Conservation (phyloP, 2,113 vertebrate genomes). For the Danionella cerebrum region DNA sequence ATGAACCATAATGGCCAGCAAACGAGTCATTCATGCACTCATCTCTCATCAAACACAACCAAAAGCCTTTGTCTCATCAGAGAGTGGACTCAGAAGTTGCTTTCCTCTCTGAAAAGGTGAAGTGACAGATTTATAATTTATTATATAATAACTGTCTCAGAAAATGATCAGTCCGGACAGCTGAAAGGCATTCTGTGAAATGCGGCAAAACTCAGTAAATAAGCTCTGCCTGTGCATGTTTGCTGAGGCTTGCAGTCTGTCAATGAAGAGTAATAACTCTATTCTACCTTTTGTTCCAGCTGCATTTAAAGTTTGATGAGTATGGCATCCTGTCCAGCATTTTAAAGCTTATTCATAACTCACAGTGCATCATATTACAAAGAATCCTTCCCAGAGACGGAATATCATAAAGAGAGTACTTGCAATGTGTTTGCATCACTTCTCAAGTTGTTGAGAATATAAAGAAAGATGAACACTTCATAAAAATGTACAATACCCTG, state of each 20-base stretch:
- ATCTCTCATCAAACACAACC: too few relatives aligned
- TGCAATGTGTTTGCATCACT: background rate
- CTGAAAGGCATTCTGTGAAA: background rate
- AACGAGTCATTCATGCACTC: too few relatives aligned
- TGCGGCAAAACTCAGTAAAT: background rate
- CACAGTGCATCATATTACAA: background rate
- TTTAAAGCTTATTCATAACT: slow-evolving; percentile 8
- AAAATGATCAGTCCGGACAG: background rate
- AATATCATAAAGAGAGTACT: background rate
- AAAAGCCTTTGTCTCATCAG: background rate
- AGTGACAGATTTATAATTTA: background rate
- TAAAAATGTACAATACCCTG: too few relatives aligned
- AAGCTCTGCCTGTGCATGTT: background rate
- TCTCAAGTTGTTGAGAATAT: background rate
- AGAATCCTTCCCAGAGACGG: background rate
- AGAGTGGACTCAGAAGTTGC: background rate
- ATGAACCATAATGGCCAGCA: too few relatives aligned
- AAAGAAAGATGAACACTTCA: background rate
- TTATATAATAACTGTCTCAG: background rate
- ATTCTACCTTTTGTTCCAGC: background rate
- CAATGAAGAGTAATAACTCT: background rate
- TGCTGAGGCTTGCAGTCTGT: slow-evolving; percentile 7
- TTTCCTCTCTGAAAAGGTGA: background rate
- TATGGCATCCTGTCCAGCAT: background rate
- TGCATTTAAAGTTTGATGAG: slow-evolving; percentile 9